phyloP scores from a whole-genome alignment of 2,888 invertebrate genomes.

The Pseudococcus jackbeardsleyi region DNA sequence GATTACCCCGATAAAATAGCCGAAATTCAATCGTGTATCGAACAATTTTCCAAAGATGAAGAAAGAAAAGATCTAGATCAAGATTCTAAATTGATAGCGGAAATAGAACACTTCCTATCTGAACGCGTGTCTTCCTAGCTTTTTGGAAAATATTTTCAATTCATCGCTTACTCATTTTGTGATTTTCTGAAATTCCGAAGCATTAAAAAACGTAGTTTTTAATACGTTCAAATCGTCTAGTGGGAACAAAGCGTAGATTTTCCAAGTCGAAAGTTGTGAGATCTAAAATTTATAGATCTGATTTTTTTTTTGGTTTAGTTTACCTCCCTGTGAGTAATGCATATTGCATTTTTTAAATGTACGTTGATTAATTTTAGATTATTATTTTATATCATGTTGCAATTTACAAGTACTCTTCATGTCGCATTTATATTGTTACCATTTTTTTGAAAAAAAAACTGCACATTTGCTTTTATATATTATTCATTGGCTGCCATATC shows the following conservation, averaged over 20 bases:
- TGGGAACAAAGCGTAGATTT: neutral
- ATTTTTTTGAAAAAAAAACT: conserved; percentile 8
- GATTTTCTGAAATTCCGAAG: neutral
- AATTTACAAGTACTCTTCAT: neutral
- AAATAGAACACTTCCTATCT: conserved; percentile 30
- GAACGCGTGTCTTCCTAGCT: conserved; percentile 6
- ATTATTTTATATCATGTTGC: neutral
- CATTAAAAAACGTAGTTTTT: neutral
- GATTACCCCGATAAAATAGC: conserved; percentile 36
- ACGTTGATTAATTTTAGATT: neutral
- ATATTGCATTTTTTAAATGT: neutral
- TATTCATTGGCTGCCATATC: neutral
- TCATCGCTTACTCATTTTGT: conserved; percentile 5
- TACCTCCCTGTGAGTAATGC: neutral
- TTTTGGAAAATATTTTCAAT: neutral
- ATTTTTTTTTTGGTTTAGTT: neutral
- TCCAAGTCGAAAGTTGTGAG: neutral
- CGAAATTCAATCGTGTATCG: conserved; percentile 37
- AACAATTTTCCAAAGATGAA: conserved; percentile 36
- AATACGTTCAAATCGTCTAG: neutral
- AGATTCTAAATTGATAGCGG: conserved; percentile 26
- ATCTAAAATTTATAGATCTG: neutral
- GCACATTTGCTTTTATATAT: neutral
- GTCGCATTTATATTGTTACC: conserved; percentile 20
- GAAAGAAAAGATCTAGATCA: conserved; percentile 43